These are phyloP conservation scores for Proteles cristata DNA, from an alignment of 2,113 vertebrate genomes.

Conservation along the genomic window DNA sequence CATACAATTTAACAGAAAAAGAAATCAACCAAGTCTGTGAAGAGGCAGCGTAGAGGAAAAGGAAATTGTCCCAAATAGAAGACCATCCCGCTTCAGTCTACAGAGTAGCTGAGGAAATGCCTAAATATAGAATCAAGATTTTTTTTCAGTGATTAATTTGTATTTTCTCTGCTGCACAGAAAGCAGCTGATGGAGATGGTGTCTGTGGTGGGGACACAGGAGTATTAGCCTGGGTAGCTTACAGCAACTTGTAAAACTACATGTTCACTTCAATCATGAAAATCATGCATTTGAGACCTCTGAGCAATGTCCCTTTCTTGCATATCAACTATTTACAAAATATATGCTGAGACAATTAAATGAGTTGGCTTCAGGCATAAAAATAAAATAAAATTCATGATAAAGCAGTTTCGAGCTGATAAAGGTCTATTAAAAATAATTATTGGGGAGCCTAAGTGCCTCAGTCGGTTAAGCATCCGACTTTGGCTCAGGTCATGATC, in stretches of 20 bases:
- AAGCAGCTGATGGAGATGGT: neutral
- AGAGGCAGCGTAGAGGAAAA: neutral
- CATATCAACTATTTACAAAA: neutral
- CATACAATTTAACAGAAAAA: neutral
- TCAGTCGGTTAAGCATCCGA: too few species aligned
- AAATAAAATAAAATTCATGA: neutral
- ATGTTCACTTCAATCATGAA: neutral
- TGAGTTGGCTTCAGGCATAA: neutral
- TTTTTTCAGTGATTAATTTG: neutral
- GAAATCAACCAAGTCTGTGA: neutral
- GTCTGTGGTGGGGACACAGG: too few species aligned
- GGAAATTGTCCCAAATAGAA: neutral
- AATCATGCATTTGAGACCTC: neutral
- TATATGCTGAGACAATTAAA: neutral
- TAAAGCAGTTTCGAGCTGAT: neutral
- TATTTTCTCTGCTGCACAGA: neutral
- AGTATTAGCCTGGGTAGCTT: neutral
- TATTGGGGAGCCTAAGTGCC: neutral
- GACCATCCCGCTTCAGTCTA: too few species aligned
- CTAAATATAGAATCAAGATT: neutral
- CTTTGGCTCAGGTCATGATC: too few species aligned
- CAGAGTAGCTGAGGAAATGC: neutral
- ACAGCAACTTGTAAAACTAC: too few species aligned
- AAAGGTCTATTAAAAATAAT: neutral
- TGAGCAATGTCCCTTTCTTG: neutral